Base-by-base conservation (phyloP, 2,113 vertebrate genomes). In the Hylia prasina region DNA sequence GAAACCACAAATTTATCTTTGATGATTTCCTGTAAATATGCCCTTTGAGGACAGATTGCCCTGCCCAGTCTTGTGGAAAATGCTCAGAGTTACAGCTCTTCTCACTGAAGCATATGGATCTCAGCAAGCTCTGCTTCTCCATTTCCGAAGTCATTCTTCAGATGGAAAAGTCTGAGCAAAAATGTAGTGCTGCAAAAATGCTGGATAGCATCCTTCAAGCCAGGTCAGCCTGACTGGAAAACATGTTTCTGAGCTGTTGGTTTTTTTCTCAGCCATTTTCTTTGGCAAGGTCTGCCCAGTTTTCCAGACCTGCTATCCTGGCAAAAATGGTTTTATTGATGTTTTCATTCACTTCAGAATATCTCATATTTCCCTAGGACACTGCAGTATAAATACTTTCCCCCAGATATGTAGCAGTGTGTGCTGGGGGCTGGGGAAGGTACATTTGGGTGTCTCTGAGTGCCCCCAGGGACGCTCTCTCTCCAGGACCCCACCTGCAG, bases 11-110 rank as follows among this genome's bases (percentile, higher is more conserved):
- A 96, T 95, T 96, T 92, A 57, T 92, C 94, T 91, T 86, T 89
- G 93, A 95, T 95, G 90, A 91, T 90, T 92, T 94, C 87, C 82
- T 95, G 87, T 95, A 93, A 97, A 96, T 94, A 90, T 71, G 92
- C 80, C 88, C 88, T 94, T 95, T 93, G 79, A 95, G 92, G 82
- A 83, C 92, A 93, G 79, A 93, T 90, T 94, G 79, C 44, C 40
- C 60, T 96, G 82, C 93, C 90, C 92, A 90, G 82, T 96, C 85
- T 84, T 89, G 94, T 68, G 82, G 87, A 82, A 95, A 94, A 96
- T 71, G 45, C 71, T 94, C 14, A 7, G 72, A 61, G 68, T 87
- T 94, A 82, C 70, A 56, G 70, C 70, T 89, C 47, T 91, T 71
- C 65, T 87, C 56, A 28, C 39, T 9, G 18, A 76, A 95, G 70